phyloP scores from a whole-genome alignment of 2,797 vertebrate genomes.

The Anabacerthia variegaticeps region DNA sequence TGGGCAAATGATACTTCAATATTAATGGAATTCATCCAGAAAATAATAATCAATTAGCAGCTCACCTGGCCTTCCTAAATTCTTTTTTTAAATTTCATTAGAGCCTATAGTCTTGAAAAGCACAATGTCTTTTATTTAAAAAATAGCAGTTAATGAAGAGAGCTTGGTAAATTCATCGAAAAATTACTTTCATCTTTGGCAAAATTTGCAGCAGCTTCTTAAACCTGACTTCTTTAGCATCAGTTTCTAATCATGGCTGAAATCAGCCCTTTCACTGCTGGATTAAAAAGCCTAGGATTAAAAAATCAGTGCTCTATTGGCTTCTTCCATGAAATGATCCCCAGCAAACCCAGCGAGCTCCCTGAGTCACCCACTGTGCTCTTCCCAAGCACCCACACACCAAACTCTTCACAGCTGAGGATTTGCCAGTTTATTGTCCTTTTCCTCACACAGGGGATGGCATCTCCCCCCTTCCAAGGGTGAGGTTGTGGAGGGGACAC shows the following conservation, averaged over 20 bases:
- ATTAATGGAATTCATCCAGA: not conserved
- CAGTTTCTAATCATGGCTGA: not conserved
- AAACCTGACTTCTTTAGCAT: not conserved
- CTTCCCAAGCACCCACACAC: not conserved
- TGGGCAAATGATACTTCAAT: not conserved
- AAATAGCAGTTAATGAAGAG: not conserved
- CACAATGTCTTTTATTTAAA: not conserved
- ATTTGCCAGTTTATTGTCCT: not conserved
- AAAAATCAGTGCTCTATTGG: not conserved
- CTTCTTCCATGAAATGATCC: not conserved
- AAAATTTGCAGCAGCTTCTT: not conserved
- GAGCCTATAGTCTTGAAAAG: not conserved
- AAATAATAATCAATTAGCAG: not conserved
- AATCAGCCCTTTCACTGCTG: not conserved
- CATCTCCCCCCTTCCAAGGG: not conserved
- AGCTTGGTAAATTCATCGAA: not conserved
- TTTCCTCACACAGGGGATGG: not conserved
- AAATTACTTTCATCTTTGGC: not conserved
- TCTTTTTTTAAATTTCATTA: not conserved
- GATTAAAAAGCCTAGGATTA: not conserved
- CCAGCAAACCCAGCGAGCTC: not conserved
- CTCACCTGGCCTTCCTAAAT: not conserved
- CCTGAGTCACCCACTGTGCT: not conserved
- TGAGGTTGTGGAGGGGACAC: rapidly evolving
- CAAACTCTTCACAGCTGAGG: not conserved